Evolutionary conservation across 1,140 invertebrate genomes (phyloP).

Genomic region (Ceratoteleas bidentatus): DNA sequence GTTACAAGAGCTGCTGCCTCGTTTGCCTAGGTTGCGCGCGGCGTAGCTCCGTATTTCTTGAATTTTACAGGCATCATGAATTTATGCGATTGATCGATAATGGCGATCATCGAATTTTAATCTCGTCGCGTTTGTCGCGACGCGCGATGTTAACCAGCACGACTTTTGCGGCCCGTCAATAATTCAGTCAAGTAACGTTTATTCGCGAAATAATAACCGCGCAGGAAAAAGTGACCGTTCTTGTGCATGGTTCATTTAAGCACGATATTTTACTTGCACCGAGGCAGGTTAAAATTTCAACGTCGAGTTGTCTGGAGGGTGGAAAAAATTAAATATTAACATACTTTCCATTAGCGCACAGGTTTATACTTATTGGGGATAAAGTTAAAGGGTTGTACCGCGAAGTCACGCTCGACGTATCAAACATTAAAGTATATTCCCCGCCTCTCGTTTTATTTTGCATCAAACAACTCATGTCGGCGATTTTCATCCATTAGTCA

Average conservation of each 20-base stretch:
- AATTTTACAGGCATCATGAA: slow-evolving; percentile 50
- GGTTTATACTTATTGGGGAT: slow-evolving; percentile 78
- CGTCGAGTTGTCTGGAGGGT: slow-evolving; percentile 61
- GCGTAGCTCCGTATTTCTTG: slow-evolving; percentile 27
- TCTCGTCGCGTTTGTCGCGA: slow-evolving; percentile 5
- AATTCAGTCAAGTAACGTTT: slow-evolving; percentile 2
- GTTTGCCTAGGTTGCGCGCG: slow-evolving; percentile 43
- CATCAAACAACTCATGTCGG: slow-evolving; percentile 33
- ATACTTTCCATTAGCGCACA: slow-evolving; percentile 78
- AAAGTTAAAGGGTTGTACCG: slow-evolving; percentile 76
- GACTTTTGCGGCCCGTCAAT: slow-evolving; percentile 8
- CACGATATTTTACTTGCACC: slow-evolving; percentile 13
- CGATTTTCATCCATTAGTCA: slow-evolving; percentile 40
- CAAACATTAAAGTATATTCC: slow-evolving; percentile 61
- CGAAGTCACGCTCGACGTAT: slow-evolving; percentile 71
- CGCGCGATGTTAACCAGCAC: not conserved
- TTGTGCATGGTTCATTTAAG: slow-evolving; percentile 19
- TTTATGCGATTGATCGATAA: slow-evolving; percentile 30
- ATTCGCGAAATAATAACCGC: slow-evolving; percentile 1
- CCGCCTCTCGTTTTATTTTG: slow-evolving; percentile 37
- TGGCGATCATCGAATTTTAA: slow-evolving; percentile 22
- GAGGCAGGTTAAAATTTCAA: slow-evolving; percentile 44
- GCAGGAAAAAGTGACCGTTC: slow-evolving; percentile 6
- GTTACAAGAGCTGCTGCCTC: slow-evolving; percentile 67
- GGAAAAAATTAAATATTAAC: slow-evolving; percentile 77